phyloP scores from a whole-genome alignment of 2,797 vertebrate genomes.

The Microcaecilia unicolor region DNA sequence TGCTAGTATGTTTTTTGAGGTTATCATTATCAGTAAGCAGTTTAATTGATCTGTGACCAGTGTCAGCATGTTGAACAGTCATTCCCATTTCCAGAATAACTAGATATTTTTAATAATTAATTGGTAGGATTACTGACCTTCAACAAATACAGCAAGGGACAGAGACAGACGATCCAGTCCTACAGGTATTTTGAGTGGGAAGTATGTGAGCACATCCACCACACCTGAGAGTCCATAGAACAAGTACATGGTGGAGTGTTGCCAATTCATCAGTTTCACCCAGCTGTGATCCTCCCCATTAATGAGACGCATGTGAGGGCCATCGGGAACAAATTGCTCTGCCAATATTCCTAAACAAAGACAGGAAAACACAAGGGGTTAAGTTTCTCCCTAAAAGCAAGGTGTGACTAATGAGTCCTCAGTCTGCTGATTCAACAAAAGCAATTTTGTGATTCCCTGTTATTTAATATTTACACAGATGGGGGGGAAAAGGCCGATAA shows the following conservation, averaged over 20 bases:
- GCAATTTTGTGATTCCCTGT: too few species aligned
- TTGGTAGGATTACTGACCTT: constrained; percentile 83
- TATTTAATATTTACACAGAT: too few species aligned
- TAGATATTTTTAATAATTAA: too few species aligned
- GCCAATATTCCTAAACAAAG: constrained; percentile 74
- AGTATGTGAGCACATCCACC: constrained; percentile 49
- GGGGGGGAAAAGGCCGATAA: too few species aligned
- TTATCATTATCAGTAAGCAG: too few species aligned
- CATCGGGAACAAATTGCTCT: constrained; percentile 88
- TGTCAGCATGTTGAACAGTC: too few species aligned
- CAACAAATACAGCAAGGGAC: constrained; percentile 69
- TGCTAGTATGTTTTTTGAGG: too few species aligned
- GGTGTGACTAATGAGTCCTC: rapidly evolving
- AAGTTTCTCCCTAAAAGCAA: rapidly evolving
- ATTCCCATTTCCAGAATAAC: too few species aligned
- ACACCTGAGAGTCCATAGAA: constrained; percentile 78
- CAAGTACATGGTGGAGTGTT: constrained; percentile 94
- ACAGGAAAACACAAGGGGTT: background rate
- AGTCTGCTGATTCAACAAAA: too few species aligned
- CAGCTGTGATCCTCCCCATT: constrained; percentile 35
- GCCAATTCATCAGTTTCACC: constrained; percentile 97
- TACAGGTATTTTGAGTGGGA: constrained; percentile 37
- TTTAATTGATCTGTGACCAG: too few species aligned
- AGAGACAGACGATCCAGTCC: constrained; percentile 70
- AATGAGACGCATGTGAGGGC: constrained; percentile 78